Base-by-base conservation (phyloP, 2,888 invertebrate genomes). In the Nemotelus pantherinus region DNA sequence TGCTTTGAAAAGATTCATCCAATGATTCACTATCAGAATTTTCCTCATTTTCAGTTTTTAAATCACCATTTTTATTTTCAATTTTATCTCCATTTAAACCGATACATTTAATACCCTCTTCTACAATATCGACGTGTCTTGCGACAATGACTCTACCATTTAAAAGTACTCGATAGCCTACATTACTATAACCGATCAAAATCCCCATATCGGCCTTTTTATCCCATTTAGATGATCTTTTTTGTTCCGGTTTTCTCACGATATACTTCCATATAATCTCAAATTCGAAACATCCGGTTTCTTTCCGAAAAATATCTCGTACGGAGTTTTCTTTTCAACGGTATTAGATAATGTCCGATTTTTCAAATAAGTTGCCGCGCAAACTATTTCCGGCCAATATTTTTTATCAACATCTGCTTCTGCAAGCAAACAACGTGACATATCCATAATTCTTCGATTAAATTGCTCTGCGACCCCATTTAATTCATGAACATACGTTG, bases 381-480 rank as follows among this genome's bases (percentile, higher is more conserved):
- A 72, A 48, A 80, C 64, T 55, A 76, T 47, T 71, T 80, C 80
- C 9, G 79, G 79, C 79, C 80, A 80, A 78, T 64, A 78, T 58
- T 10, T 78, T 55, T 70, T 72, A 41, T 57, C 4, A 2, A 82
- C 70, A 57, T 78, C 79, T 43, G 81, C 80, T 76, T 82, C 82
- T 48, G 60, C 39, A 76, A 82, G 76, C 58, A 82, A 78, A 77
- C 80, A 82, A 63, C 81, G 70, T 25, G 78, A 47, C 57, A 78
- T 81, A 53, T 82, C 80, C 81, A 81, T 80, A 10, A 80, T 55
- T 55, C 79, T 67, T 65, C 81, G 78, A 58, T 82, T 82, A 63
- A 77, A 81, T 60, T 80, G 79, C 76, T 82, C 80, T 44, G 80
- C 82, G 45, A 79, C 80, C 65, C 82, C 81, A 75, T 82, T 83